phyloP scores from a whole-genome alignment of 2,888 invertebrate genomes.

The Rhabditoides inermis region DNA sequence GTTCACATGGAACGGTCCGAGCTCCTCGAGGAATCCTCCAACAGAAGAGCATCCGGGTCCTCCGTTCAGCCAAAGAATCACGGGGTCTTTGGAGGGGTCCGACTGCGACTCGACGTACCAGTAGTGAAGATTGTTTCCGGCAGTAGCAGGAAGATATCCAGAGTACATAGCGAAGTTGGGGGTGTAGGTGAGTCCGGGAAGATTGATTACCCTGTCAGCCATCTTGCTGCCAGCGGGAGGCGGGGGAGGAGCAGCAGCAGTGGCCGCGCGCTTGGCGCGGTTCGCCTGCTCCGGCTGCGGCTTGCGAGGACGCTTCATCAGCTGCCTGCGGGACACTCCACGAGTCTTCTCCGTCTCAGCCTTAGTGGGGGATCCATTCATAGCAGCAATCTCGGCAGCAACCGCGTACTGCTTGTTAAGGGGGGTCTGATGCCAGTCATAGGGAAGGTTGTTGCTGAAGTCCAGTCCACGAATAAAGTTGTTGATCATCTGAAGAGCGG shows the following conservation, averaged over 20 bases:
- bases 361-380: no score
- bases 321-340: neutral
- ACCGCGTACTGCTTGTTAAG: neutral
- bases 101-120: constrained; percentile 50
- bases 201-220: constrained; percentile 18
- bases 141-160: constrained; percentile 52
- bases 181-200: constrained; percentile 42
- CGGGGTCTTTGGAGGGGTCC: constrained; percentile 52
- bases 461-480: constrained; percentile 56
- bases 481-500: constrained; percentile 68
- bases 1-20: constrained; percentile 53
- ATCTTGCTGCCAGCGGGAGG: constrained; percentile 14
- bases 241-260: constrained; percentile 14
- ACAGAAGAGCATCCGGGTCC: constrained; percentile 56
- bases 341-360: no score
- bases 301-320: neutral
- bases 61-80: constrained; percentile 55
- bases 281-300: neutral
- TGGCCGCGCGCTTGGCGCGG: neutral
- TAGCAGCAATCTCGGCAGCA: neutral
- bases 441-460: constrained; percentile 22
- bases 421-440: neutral
- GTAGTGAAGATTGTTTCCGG: constrained; percentile 54
- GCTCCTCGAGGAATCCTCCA: constrained; percentile 54
- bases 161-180: constrained; percentile 55